phyloP scores from a whole-genome alignment of 2,888 invertebrate genomes.

The Xiphydria camelus region DNA sequence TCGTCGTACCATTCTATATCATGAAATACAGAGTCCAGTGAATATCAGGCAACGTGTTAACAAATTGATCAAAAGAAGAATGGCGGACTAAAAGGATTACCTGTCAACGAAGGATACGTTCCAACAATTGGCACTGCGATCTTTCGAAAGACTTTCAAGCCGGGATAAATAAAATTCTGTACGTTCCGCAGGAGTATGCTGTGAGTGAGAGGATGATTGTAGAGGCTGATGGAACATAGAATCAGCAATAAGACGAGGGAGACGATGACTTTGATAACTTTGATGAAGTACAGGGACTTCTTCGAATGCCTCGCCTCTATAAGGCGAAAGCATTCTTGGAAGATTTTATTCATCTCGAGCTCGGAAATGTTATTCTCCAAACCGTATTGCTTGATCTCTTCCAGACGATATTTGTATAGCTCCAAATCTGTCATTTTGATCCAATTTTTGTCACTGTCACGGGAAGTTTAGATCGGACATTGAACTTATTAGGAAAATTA shows the following conservation, averaged over 20 bases:
- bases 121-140: constrained; percentile 77
- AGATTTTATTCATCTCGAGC: constrained; percentile 66
- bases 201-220: constrained; percentile 68
- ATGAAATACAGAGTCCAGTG: constrained; percentile 20
- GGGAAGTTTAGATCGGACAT: constrained; percentile 1
- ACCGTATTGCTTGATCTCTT: constrained; percentile 64
- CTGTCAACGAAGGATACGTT: constrained; percentile 72
- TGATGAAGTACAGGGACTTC: constrained; percentile 16
- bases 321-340: constrained; percentile 62
- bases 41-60: constrained; percentile 10
- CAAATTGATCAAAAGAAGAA: too few relatives aligned
- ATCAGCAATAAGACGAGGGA: constrained; percentile 49
- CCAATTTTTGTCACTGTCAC: constrained; percentile 6
- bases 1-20: constrained; percentile 79
- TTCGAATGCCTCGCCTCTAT: constrained; percentile 45
- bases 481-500: background rate
- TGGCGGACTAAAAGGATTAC: too few relatives aligned
- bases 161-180: constrained; percentile 81
- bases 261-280: constrained; percentile 32
- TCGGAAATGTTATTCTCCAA: constrained; percentile 65
- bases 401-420: constrained; percentile 63
- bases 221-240: constrained; percentile 55
- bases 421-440: constrained; percentile 20
- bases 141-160: constrained; percentile 72
- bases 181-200: constrained; percentile 72